Conservation (phyloP, 2,113 vertebrate genomes). For the Dicrurus megarhynchus region DNA sequence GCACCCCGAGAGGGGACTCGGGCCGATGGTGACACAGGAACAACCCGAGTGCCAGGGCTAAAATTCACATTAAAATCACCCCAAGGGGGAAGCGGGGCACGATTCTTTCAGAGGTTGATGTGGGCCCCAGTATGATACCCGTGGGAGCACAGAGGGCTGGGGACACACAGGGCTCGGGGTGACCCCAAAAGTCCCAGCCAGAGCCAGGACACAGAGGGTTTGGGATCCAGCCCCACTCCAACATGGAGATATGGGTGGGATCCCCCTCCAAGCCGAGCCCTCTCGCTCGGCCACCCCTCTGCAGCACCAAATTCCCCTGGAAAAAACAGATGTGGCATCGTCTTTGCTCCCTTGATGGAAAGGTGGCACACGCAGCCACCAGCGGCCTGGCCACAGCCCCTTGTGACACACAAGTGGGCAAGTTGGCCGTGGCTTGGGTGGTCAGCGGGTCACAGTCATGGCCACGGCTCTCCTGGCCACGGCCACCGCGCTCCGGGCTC, state of each 20-base stretch:
- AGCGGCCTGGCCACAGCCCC: rapidly evolving
- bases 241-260: rapidly evolving
- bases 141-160: rapidly evolving
- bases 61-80: neutral
- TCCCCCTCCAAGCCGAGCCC: neutral
- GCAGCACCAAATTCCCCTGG: neutral
- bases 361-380: rapidly evolving
- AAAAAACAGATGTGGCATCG: rapidly evolving
- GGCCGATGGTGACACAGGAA: rapidly evolving
- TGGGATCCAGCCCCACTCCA: neutral
- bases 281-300: rapidly evolving
- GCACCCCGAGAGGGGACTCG: neutral
- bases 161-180: rapidly evolving
- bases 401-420: neutral
- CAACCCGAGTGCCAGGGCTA: rapidly evolving
- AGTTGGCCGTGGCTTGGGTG: neutral
- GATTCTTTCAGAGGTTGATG: neutral
- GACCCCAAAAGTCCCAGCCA: neutral
- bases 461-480: neutral
- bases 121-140: rapidly evolving
- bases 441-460: neutral
- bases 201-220: neutral
- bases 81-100: rapidly evolving
- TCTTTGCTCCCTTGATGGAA: neutral
- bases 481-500: rapidly evolving